Evolutionary conservation across 1,140 invertebrate species (phyloP), one percentile per base, ranked within the genome.

Genomic region (Trachelipus rathkii): DNA sequence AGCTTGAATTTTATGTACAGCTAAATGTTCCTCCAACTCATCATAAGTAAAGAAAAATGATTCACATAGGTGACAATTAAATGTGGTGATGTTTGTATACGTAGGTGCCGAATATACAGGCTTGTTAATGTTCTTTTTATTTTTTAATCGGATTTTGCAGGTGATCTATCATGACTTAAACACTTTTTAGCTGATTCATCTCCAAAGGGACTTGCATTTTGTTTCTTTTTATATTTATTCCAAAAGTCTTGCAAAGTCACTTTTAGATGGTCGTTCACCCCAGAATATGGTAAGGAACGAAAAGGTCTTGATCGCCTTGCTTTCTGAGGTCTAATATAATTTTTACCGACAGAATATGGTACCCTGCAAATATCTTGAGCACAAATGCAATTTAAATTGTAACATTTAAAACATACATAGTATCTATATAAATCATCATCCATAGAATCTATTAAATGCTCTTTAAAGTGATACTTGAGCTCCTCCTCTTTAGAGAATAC

Each of bases 301-400:
- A 60, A 60, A 2, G 19, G 44, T 44, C 43, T 75, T 11, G 73
- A 75, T 11, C 73, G 50, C 21, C 67, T 75, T 15, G 73, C 73
- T 10, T 13, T 13, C 43, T 75, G 73, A n/a, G 53, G 53, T 21
- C 73, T 46, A 0, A 43, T 19, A 13, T 66, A 15, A 44, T 66
- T 8, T 19, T 43, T 43, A 15, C 19, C 7, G 43, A n/a, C 13
- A 9, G 0, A 21, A 6, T 8, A 68, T 15, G 19, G n/a, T 44
- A 11, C 21, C 43, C 5, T 60, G 8, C 10, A n/a, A 7, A 68
- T 9, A 4, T 72, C 43, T 24, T 43, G 43, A 2, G 10, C 8
- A 21, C 73, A 75, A 21, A 75, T 53, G 43, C 73, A 75, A 13
- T 44, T 67, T 23, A 68, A 68, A 19, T 43, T n/a, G 8, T 67